A percentile compares a stretch with the other conserved stretches of the same genome.
These are phyloP conservation scores for Engraulis encrasicolus DNA, from an alignment of 2,113 vertebrate genomes.

Conservation along the genomic window DNA sequence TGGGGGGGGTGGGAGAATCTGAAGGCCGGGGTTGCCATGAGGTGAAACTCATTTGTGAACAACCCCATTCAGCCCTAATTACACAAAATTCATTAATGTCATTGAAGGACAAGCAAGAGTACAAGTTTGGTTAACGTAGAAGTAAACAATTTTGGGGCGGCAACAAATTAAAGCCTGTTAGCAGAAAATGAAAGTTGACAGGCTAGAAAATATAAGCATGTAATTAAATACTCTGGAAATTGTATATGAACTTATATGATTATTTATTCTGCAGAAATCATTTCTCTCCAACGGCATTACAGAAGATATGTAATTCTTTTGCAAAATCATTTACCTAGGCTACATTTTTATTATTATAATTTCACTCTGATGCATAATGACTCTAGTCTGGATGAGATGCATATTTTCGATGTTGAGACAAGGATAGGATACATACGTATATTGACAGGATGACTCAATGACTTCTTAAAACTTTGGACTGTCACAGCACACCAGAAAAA, in stretches of 20 bases:
- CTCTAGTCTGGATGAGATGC: background rate
- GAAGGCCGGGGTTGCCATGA: background rate
- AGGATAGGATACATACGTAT: background rate
- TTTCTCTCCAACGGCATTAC: background rate
- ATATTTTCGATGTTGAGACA: background rate
- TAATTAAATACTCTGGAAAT: background rate
- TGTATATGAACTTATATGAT: background rate
- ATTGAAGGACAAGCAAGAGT: background rate
- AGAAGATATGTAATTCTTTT: background rate
- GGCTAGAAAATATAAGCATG: background rate
- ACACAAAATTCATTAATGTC: background rate
- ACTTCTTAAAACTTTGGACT: background rate
- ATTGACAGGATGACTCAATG: background rate
- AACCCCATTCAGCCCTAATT: background rate
- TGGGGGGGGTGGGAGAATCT: background rate
- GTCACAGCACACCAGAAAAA: conserved; percentile 11
- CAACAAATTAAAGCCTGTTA: background rate
- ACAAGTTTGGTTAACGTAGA: background rate
- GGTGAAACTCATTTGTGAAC: background rate
- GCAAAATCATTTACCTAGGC: background rate
- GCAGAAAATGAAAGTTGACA: background rate
- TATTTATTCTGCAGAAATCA: background rate
- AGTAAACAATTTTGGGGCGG: background rate
- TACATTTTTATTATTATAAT: background rate
- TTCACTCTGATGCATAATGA: background rate